Conservation (phyloP, 2,888 invertebrate genomes). For the Phragmatobia fuliginosa region DNA sequence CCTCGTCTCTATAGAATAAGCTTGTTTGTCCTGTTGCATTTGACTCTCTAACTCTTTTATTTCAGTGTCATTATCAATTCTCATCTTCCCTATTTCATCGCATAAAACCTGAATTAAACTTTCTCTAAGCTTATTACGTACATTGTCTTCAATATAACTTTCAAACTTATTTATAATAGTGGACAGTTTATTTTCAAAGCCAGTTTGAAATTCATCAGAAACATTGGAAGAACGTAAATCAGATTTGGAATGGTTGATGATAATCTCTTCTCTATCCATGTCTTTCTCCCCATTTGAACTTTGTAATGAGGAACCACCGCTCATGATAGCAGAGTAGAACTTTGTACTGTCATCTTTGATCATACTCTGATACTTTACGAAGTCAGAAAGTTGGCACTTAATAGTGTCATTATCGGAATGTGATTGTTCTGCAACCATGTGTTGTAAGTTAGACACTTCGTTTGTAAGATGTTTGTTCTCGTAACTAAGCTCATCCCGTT, state of each 20-base stretch:
- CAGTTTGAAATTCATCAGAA: conserved; percentile 75
- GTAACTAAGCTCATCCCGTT: conserved; percentile 87
- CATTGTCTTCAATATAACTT: conserved; percentile 74
- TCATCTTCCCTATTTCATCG: conserved; percentile 84
- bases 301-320: conserved; percentile 72
- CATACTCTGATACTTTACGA: conserved; percentile 78
- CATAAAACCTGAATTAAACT: conserved; percentile 85
- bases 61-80: conserved; percentile 75
- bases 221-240: conserved; percentile 72
- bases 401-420: conserved; percentile 75
- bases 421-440: conserved; percentile 67
- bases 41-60: conserved; percentile 75
- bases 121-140: conserved; percentile 81
- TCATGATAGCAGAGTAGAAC: conserved; percentile 79
- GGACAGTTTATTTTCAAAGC: conserved; percentile 72
- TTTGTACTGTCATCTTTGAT: conserved; percentile 79
- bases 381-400: conserved; percentile 80
- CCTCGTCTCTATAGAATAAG: conserved; percentile 83
- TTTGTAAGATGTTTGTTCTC: conserved; percentile 88
- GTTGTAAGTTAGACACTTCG: conserved; percentile 86
- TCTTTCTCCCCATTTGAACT: conserved; percentile 82
- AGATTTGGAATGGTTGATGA: conserved; percentile 77
- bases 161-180: conserved; percentile 72
- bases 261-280: conserved; percentile 83
- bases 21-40: conserved; percentile 86